These are phyloP conservation scores for Geococcyx californianus DNA, from an alignment of 2,113 vertebrate species.

Conservation along the genomic window DNA sequence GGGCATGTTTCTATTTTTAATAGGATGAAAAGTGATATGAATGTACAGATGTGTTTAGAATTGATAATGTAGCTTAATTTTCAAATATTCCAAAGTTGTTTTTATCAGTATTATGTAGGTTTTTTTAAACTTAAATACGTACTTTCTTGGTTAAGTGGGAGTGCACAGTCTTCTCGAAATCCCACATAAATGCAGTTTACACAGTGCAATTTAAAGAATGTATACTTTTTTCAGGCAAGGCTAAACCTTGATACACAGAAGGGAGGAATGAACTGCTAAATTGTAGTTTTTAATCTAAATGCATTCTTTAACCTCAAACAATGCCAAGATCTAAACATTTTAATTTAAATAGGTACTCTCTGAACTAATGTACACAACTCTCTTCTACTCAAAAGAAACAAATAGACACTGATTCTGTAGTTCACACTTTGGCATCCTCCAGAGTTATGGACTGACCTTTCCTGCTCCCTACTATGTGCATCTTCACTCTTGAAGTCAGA, in stretches of 20 bases:
- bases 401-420: not conserved
- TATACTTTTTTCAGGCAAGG: constrained; percentile 54
- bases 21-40: constrained; percentile 61
- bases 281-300: not conserved
- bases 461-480: not conserved
- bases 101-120: constrained; percentile 75
- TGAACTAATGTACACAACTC: not conserved
- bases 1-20: constrained; percentile 65
- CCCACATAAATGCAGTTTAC: constrained; percentile 71
- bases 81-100: constrained; percentile 73
- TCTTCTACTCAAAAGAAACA: not conserved
- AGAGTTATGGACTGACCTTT: not conserved
- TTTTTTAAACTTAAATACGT: constrained; percentile 68
- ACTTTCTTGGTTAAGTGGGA: constrained; percentile 73
- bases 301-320: constrained; percentile 23
- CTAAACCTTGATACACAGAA: constrained; percentile 18
- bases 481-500: constrained; percentile 22
- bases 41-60: constrained; percentile 68
- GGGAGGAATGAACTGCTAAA: constrained; percentile 32
- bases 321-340: not conserved
- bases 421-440: not conserved
- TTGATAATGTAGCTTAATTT: constrained; percentile 72
- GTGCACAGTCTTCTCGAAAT: constrained; percentile 63
- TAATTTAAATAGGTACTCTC: constrained; percentile 6
- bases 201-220: constrained; percentile 49